A percentile compares a stretch with the other conserved stretches of the same genome.
Evolutionary conservation across 2,797 vertebrate genomes (phyloP).

Genomic region (Psittacula derbiana): DNA sequence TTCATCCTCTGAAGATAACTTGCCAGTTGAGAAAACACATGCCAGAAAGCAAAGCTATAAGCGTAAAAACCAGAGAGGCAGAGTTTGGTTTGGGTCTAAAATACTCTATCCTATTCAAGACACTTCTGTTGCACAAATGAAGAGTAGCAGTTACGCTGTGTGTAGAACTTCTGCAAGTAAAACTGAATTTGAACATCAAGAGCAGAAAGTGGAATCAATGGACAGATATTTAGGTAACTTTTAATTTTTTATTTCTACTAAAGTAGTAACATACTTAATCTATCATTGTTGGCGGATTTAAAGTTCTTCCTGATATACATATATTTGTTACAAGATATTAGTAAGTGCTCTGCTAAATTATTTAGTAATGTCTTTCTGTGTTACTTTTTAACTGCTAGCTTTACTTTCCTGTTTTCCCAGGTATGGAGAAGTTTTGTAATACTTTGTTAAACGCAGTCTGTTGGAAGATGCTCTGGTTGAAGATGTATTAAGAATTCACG

Average conservation of each 20-base stretch:
- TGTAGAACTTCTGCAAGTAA: not conserved
- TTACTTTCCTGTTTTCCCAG: not conserved
- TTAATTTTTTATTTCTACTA: not conserved
- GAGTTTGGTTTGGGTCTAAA: slow-evolving; percentile 23
- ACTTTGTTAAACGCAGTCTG: not conserved
- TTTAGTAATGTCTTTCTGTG: not conserved
- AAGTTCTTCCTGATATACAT: not conserved
- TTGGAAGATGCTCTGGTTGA: not conserved
- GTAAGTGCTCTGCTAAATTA: not conserved
- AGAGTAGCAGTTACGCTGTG: not conserved
- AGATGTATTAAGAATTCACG: not conserved
- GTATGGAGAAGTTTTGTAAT: not conserved
- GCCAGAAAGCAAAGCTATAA: not conserved
- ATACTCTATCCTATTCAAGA: not conserved
- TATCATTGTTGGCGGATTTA: not conserved
- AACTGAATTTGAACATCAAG: not conserved
- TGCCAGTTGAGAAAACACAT: slow-evolving; percentile 39
- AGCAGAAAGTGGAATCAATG: slow-evolving; percentile 69
- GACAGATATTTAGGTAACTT: slow-evolving; percentile 83
- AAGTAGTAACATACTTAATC: not conserved
- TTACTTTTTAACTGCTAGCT: not conserved
- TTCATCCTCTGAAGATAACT: slow-evolving; percentile 86
- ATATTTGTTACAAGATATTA: not conserved
- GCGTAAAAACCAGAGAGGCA: slow-evolving; percentile 11
- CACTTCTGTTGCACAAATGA: not conserved